Conservation (phyloP, 1,140 invertebrate genomes). For the Nixonia krombeini region DNA sequence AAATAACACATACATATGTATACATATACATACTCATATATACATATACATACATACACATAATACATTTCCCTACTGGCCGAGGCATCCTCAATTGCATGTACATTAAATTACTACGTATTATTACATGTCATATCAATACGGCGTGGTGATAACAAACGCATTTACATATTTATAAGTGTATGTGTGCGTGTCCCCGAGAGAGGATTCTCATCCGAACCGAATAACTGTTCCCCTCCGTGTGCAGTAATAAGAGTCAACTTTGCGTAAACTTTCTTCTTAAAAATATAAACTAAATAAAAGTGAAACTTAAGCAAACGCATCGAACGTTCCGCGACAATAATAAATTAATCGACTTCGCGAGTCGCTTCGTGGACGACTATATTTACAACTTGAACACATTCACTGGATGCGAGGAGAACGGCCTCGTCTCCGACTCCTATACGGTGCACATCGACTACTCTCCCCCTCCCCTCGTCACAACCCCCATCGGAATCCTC, state of each 20-base stretch:
- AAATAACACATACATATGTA: too few relatives aligned
- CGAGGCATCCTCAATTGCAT: conserved; percentile 44
- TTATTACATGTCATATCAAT: conserved; percentile 6
- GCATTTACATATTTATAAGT: conserved; percentile 35
- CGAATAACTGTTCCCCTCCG: too few relatives aligned
- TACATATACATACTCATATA: conserved; percentile 40
- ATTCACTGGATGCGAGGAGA: conserved; percentile 7
- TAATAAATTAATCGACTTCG: conserved; percentile 55
- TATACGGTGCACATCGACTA: too few relatives aligned
- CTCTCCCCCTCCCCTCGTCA: too few relatives aligned
- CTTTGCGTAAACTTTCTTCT: conserved; percentile 35
- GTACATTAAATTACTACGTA: conserved; percentile 27
- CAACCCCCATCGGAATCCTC: background rate
- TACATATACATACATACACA: too few relatives aligned
- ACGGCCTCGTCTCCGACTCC: background rate
- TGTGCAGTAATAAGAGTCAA: conserved; percentile 42
- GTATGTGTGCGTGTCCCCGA: too few relatives aligned
- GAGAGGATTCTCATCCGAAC: too few relatives aligned
- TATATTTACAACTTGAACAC: conserved; percentile 53
- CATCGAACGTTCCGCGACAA: conserved; percentile 21
- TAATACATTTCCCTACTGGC: conserved; percentile 51
- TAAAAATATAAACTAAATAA: conserved; percentile 37
- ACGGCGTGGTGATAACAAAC: conserved; percentile 25
- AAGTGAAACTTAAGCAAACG: conserved; percentile 25
- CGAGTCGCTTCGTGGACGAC: conserved; percentile 28